Evolutionary conservation across 2,113 vertebrate genomes (phyloP), one percentile per base, ranked within the genome.

Genomic region (Corythornis vintsioides): DNA sequence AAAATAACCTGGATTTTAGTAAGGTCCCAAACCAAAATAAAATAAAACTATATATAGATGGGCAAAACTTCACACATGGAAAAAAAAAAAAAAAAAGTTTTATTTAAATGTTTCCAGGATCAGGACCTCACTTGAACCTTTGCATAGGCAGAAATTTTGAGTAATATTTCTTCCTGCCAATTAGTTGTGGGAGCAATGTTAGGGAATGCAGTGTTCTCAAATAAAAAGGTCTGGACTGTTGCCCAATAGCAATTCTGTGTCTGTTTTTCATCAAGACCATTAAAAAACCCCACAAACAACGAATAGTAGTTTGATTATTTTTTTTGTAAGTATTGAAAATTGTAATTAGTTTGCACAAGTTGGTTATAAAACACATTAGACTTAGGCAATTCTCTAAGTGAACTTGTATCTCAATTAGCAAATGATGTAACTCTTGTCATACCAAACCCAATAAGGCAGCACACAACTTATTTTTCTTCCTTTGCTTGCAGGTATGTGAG

Each of bases 121-220:
- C 28, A 3, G 69, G 33, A 79, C 66, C 70, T 89, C 55, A 65
- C 42, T 89, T 15, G 2, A 83, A 25, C 22, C 59, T 87, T 85
- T 2, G 0, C 78, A 94, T 1, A 77, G 59, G 67, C 74, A 94
- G 87, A 94, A 96, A 91, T 88, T 73, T 77, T 94, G 84, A 91
- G 89, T 89, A 89, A 71, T 90, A 83, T 74, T 93, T 89, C 24
- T 93, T 74, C 81, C 40, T 93, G 81, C 71, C 75, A 90, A 85
- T 77, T 77, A 92, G 64, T 9, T 64, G n/a, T 38, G 64, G 64
- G 40, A 93, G 60, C 79, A 83, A 33, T 15, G 35, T 24, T 64
- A 89, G 61, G n/a, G 83, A 88, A 86, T 69, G 65, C 26, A 65
- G 81, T 21, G 35, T 65, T 92, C 89, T 85, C 71, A 70, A 66